Base-by-base conservation (phyloP, 2,888 invertebrate species). In the Eilema depressum region DNA sequence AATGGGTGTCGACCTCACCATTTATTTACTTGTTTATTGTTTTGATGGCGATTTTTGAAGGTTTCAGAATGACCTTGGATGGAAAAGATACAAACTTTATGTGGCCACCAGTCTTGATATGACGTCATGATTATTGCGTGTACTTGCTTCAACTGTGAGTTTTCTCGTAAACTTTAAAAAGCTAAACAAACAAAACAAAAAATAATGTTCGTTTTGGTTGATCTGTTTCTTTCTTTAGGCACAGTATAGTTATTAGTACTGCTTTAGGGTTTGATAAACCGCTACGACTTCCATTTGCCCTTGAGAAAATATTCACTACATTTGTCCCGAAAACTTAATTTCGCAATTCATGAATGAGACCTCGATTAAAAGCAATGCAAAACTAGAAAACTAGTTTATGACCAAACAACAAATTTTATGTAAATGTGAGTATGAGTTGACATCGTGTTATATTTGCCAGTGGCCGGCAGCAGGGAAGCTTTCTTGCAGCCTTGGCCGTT, bases 391-490 rank as follows among this genome's bases (percentile, higher is more conserved):
- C 47, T 61, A 61, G 67, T 67, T 67, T 25, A 66, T 60, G 20
- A 33, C n/a, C 37, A 7, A 41, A 47, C 3, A 47, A 63, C 80
- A 75, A 10, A 79, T 63, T 71, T 77, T 73, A 77, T 80, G 73
- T 63, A 60, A 63, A 74, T 65, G 23, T 65, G 23, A 25, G 66
- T 70, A 71, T 77, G 20, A 17, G 20, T 77, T 75, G 71, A 77
- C 69, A 77, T 79, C 53, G 64, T 66, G 64, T 75, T 59, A 41
- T 12, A 30, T 28, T 14, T 65, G 17, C 14, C 25, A 56, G 41
- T 63, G 68, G 12, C 63, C 68, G 41, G 68, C 25, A 30, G 53
- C n/a, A 53, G 41, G 61, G 66, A 47, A 59, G 56, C 63, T 70
- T 66, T 66, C 64, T 65, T 60, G 70, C 41, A 62, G 28, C 70